Base-by-base conservation (phyloP, 2,888 invertebrate genomes). In the Amphiduros pacificus region DNA sequence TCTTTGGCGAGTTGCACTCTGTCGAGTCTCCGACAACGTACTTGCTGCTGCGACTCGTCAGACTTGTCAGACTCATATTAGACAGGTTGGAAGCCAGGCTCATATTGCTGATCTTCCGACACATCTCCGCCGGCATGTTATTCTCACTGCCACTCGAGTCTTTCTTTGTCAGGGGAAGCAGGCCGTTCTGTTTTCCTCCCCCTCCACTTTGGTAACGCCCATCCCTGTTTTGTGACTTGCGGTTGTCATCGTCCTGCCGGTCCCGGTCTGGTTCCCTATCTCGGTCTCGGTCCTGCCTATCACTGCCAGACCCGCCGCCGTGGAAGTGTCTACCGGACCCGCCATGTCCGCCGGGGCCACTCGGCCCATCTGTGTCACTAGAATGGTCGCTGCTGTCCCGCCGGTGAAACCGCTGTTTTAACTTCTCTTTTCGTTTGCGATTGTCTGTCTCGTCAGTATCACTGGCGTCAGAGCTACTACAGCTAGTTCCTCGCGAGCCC, bases 401-500 rank as follows among this genome's bases (percentile, higher is more conserved):
- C 17, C 80, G 71, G 60, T 51, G 58, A 20, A 63, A 55, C 29
- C 54, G 55, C 54, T 76, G 74, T 61, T 76, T 76, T 22, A 75
- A 71, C 62, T 78, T 77, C 62, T 78, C 76, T 60, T 77, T 77
- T 22, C 77, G 64, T 14, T 74, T 75, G 26, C 77, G 65, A 6
- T 73, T 74, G n/a, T 78, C 79, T 2, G 77, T 74, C 40, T 81
- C 92, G 63, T 85, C 85, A 28, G 85, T 85, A 80, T 94, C 94
- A 63, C 94, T 94, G 5, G 95, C 91, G 82, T 96, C 95, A 0
- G 94, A 94, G 56, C 94, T 94, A 73, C 94, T 94, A 78, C 94
- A 94, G 57, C 94, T 94, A 5, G 93, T 79, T 9, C 77, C 91
- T 2, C 70, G 54, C 44, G 75, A 70, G 72, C 89, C 87, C 78